Evolutionary conservation across 2,888 invertebrate species (phyloP).

Genomic region (Thymelicus sylvestris): DNA sequence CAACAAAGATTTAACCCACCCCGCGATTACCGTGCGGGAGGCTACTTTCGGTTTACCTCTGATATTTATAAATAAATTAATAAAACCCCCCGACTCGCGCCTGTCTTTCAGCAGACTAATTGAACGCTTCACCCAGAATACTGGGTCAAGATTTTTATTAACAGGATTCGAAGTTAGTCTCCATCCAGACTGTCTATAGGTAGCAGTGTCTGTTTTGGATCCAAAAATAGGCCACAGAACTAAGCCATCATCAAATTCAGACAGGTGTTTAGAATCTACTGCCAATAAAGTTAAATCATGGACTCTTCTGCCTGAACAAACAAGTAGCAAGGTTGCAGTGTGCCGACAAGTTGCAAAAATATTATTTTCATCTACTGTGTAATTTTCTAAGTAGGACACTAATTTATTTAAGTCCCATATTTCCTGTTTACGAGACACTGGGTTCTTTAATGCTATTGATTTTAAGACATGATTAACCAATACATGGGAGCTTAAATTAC

Average conservation of each 20-base stretch:
- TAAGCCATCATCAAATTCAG: neutral
- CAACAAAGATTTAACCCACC: slow-evolving; percentile 37
- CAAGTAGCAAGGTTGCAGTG: slow-evolving; percentile 22
- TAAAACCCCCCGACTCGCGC: slow-evolving; percentile 14
- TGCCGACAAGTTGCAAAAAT: slow-evolving; percentile 11
- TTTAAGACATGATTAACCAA: slow-evolving; percentile 38
- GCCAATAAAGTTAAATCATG: slow-evolving; percentile 33
- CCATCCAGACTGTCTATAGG: slow-evolving; percentile 41
- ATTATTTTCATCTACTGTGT: slow-evolving; percentile 4
- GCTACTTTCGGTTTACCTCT: slow-evolving; percentile 41
- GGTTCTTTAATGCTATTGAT: slow-evolving; percentile 33
- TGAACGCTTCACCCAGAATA: slow-evolving; percentile 36
- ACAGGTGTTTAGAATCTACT: slow-evolving; percentile 17
- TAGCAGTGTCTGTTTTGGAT: slow-evolving; percentile 35
- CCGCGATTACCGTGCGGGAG: slow-evolving; percentile 43
- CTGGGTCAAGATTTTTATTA: slow-evolving; percentile 29
- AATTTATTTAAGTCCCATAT: slow-evolving; percentile 33
- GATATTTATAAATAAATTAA: slow-evolving; percentile 41
- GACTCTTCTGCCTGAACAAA: slow-evolving; percentile 35
- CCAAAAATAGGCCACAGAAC: slow-evolving; percentile 39
- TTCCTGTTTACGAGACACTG: slow-evolving; percentile 20
- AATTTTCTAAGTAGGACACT: neutral
- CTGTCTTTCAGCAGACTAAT: slow-evolving; percentile 28
- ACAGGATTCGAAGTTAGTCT: slow-evolving; percentile 14
- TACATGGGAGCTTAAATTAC: slow-evolving; percentile 32